These are phyloP conservation scores for Cathartes aura DNA, from an alignment of 2,113 vertebrate species.

Conservation along the genomic window DNA sequence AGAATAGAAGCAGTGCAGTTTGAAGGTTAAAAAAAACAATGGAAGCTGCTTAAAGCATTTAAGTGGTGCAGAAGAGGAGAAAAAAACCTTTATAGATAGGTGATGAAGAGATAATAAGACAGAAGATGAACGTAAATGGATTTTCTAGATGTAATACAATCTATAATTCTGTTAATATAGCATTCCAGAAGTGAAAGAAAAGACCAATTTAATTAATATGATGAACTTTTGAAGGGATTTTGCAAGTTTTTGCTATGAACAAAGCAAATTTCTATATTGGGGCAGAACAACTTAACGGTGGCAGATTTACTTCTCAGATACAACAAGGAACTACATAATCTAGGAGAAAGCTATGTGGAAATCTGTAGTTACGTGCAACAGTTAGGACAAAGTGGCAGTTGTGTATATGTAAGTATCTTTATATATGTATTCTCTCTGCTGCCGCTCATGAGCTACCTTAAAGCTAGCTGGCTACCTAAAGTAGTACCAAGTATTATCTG, in stretches of 20 bases:
- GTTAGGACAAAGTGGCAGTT: neutral
- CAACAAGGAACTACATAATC: neutral
- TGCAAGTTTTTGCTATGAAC: neutral
- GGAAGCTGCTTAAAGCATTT: neutral
- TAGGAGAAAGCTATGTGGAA: neutral
- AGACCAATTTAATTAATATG: neutral
- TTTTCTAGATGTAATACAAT: slow-evolving; percentile 16
- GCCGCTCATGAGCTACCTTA: neutral
- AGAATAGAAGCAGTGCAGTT: neutral
- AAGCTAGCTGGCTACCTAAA: neutral
- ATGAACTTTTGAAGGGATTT: neutral
- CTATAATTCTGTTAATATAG: neutral
- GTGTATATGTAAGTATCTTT: neutral
- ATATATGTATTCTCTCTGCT: neutral
- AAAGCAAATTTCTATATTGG: neutral
- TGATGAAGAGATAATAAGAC: neutral
- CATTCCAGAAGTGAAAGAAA: neutral
- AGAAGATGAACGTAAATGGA: neutral
- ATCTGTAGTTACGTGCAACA: neutral
- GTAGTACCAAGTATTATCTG: neutral
- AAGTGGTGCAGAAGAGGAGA: neutral
- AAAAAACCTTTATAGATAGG: neutral
- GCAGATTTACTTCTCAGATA: neutral
- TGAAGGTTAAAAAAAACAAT: neutral
- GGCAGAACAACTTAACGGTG: neutral